Evolutionary conservation across 2,888 invertebrate species (phyloP), one percentile per base, ranked within the genome.

Genomic region (Megastigmus dorsalis): DNA sequence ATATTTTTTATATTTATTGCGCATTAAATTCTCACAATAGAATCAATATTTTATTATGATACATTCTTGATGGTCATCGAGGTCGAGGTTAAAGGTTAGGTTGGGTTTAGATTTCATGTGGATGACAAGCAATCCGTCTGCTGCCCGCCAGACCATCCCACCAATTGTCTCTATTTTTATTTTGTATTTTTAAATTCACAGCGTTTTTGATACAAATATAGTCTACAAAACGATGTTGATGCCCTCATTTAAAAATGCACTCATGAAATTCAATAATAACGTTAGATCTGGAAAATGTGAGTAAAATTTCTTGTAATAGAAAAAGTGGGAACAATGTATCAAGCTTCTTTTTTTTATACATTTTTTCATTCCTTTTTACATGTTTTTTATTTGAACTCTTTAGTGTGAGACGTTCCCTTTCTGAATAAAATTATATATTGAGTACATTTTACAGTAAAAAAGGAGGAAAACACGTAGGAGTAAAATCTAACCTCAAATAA

Each of bases 51-150:
- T 41, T 3, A 41, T 41, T 41, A 41, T 10, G 3, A 13, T 41
- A n/a, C n/a, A n/a, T 41, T 10, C 41, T 3, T 41, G 10, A 41
- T n/a, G 41, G 3, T 9, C 7, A 10, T 13, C n/a, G n/a, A 36
- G 67, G 68, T 69, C 67, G 63, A 67, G 66, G 48, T 69, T 76
- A 72, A 68, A 78, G 50, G 18, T 50, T 60, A 60, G 52, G 60
- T 67, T 70, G 43, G 59, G 60, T 38, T 65, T 59, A 68, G 26
- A 23, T 54, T 50, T 54, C n/a, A 41, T 13, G 15, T 30, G 66
- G 60, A 74, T 75, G 74, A 71, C 74, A 76, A 74, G 50, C 54
- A 66, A 67, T 54, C n/a, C 67, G 50, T 63, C 72, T 55, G 70
- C 48, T 69, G 30, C 52, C 48, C 66, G 30, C 52, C 6, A 52